phyloP scores from a whole-genome alignment of 2,888 invertebrate species.

The Hyles lineata region DNA sequence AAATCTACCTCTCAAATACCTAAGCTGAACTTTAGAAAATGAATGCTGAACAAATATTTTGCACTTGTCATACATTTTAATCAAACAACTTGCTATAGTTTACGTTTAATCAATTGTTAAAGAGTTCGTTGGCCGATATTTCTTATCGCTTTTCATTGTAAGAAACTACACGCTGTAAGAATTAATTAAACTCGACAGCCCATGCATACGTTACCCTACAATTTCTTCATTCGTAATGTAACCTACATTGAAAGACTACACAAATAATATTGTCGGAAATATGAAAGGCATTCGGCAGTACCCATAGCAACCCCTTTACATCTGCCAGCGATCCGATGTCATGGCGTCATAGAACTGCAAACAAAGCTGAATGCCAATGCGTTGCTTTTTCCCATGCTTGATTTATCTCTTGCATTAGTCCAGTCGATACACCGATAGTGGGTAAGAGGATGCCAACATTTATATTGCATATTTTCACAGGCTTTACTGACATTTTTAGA shows the following conservation, averaged over 20 bases:
- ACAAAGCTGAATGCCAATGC: constrained; percentile 51
- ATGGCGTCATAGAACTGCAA: constrained; percentile 46
- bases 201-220: constrained; percentile 30
- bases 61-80: constrained; percentile 4
- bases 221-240: constrained; percentile 29
- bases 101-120: constrained; percentile 60
- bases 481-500: background rate
- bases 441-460: background rate
- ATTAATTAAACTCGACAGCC: constrained; percentile 66
- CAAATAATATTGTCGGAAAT: constrained; percentile 14
- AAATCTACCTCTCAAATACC: background rate
- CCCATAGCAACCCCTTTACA: constrained; percentile 34
- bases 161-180: constrained; percentile 62
- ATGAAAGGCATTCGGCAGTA: constrained; percentile 25
- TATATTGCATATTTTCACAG: background rate
- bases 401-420: constrained; percentile 53
- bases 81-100: background rate
- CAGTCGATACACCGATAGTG: background rate
- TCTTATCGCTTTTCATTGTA: constrained; percentile 76
- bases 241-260: constrained; percentile 6
- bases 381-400: constrained; percentile 61
- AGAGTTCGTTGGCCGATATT: constrained; percentile 73
- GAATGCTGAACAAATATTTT: background rate
- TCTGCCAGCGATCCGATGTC: constrained; percentile 60
- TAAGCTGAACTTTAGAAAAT: background rate